Evolutionary conservation across 2,888 invertebrate species (phyloP).

Genomic region (Drosophila cracens): DNA sequence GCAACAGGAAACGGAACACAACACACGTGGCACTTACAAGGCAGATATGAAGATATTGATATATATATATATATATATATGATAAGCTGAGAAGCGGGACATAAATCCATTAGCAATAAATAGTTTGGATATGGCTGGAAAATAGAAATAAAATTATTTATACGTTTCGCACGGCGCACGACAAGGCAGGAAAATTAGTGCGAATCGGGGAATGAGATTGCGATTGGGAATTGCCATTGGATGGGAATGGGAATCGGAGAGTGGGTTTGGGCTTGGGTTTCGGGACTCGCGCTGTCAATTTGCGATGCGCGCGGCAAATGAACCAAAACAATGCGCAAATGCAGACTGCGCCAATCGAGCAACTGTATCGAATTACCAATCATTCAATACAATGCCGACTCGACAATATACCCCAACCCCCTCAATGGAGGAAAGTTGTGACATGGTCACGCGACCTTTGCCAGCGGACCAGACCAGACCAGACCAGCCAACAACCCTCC

Average conservation of each 20-base stretch:
- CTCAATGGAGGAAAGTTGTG: constrained; percentile 50
- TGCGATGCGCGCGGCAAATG: constrained; percentile 81
- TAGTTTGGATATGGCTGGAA: constrained; percentile 73
- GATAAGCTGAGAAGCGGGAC: constrained; percentile 37
- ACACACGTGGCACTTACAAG: constrained; percentile 72
- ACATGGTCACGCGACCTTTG: constrained; percentile 66
- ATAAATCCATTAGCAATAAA: constrained; percentile 84
- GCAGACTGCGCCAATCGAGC: constrained; percentile 62
- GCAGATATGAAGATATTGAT: constrained; percentile 67
- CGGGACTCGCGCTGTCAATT: constrained; percentile 60
- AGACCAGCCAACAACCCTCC: constrained; percentile 5
- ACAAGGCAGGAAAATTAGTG: constrained; percentile 80
- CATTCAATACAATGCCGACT: constrained; percentile 67
- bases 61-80: constrained; percentile 32
- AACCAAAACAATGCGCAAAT: constrained; percentile 67
- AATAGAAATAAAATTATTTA: constrained; percentile 77
- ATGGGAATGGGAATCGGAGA: constrained; percentile 1
- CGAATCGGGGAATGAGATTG: constrained; percentile 48
- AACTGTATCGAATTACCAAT: constrained; percentile 82
- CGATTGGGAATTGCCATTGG: constrained; percentile 20
- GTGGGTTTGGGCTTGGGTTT: neutral
- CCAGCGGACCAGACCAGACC: constrained; percentile 2
- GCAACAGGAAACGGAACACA: constrained; percentile 41
- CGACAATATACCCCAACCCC: constrained; percentile 1
- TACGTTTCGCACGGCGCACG: constrained; percentile 71